Percentiles rank a stretch among this genome's conserved stretches.
Conservation (phyloP, 2,888 invertebrate genomes). For the Cryptosula pallasiana region DNA sequence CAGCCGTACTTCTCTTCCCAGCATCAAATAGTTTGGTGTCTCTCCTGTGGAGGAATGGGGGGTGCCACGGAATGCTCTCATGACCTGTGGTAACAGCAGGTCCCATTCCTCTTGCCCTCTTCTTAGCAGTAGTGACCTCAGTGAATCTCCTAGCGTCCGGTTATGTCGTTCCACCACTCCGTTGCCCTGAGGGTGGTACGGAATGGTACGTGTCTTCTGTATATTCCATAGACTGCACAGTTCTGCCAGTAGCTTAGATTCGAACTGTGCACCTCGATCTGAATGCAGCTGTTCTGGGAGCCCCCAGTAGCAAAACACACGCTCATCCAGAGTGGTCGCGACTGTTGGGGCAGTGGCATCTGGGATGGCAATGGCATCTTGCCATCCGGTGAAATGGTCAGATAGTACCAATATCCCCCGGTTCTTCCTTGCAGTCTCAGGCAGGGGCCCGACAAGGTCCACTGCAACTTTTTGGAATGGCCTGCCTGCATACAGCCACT, state of each 20-base stretch:
- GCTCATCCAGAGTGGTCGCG: not conserved
- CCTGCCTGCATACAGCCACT: not conserved
- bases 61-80: not conserved
- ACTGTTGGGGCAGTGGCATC: not conserved
- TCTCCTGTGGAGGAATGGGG: not conserved
- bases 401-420: not conserved
- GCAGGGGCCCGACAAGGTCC: not conserved
- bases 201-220: not conserved
- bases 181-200: not conserved
- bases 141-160: not conserved
- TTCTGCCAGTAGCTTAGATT: not conserved
- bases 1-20: not conserved
- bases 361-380: not conserved
- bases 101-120: not conserved
- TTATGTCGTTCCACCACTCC: not conserved
- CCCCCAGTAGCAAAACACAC: not conserved
- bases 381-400: slow-evolving; percentile 11
- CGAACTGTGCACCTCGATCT: not conserved
- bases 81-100: not conserved
- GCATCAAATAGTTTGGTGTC: not conserved
- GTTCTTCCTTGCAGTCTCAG: not conserved
- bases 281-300: not conserved
- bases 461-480: not conserved
- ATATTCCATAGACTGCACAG: not conserved
- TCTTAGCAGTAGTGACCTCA: not conserved